Percentiles rank a stretch among this genome's conserved stretches.
phyloP scores from a whole-genome alignment of 2,888 invertebrate species.

The Eulithis prunata region DNA sequence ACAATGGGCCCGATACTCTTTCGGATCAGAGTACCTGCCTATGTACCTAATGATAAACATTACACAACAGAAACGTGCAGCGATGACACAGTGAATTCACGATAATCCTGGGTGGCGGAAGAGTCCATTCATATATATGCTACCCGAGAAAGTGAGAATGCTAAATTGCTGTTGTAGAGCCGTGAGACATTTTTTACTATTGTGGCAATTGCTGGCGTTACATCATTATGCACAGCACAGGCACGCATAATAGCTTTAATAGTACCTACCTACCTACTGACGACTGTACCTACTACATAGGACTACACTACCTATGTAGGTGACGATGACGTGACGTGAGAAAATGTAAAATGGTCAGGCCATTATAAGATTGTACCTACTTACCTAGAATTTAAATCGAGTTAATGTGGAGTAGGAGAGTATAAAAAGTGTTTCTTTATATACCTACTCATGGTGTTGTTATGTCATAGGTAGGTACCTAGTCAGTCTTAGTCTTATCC shows the following conservation, averaged over 20 bases:
- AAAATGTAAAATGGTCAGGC: slow-evolving; percentile 3
- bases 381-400: too few relatives aligned
- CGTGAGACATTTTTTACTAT: slow-evolving; percentile 72
- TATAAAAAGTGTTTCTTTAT: too few relatives aligned
- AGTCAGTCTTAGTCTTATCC: too few relatives aligned
- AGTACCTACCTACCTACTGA: slow-evolving; percentile 28
- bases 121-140: slow-evolving; percentile 53
- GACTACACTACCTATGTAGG: slow-evolving; percentile 7
- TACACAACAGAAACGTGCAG: slow-evolving; percentile 27
- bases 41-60: slow-evolving; percentile 6
- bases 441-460: too few relatives aligned
- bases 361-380: too few relatives aligned
- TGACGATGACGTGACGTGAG: slow-evolving; percentile 15
- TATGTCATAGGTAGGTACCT: too few relatives aligned
- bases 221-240: slow-evolving; percentile 47
- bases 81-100: slow-evolving; percentile 43
- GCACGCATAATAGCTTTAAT: slow-evolving; percentile 31
- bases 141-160: slow-evolving; percentile 71
- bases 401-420: too few relatives aligned
- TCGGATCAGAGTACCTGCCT: background rate
- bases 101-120: slow-evolving; percentile 55
- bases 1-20: slow-evolving; percentile 35
- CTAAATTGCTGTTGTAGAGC: slow-evolving; percentile 65
- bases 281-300: slow-evolving; percentile 26
- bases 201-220: slow-evolving; percentile 56